Base-by-base conservation (phyloP, 2,797 vertebrate species). In the Girardinus metallicus region DNA sequence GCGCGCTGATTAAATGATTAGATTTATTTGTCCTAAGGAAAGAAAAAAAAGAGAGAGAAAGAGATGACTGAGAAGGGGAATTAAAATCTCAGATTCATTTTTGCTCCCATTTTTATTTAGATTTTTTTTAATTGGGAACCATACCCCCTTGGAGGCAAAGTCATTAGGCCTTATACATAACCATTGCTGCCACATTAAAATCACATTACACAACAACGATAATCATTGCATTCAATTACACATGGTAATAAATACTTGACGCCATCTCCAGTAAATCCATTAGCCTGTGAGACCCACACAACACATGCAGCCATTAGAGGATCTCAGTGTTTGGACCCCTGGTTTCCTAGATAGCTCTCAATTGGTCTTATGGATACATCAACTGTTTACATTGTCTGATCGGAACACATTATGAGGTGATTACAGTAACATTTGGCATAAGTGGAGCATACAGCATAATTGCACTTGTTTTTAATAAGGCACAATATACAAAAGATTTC, bases 181-280 rank as follows among this genome's bases (percentile, higher is more conserved):
- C 95, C 95, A 96, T 96, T 81, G 92, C 92, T 91, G 93, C 93
- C 93, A 93, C 95, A 96, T 96, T 96, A 96, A 96, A 96, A 96
- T 96, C 96, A 93, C 95, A 96, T 96, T 96, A 96, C 95, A 96
- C 95, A 96, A 96, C 95, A 96, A 96, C 94, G 88, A 96, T 96
- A 96, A 96, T 96, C 95, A 96, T 96, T 95, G 94, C 95, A 95
- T 96, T 96, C 95, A 96, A 96, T 96, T 96, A 96, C 94, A 96
- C 93, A 89, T 94, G 94, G 95, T 95, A 96, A 96, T 95, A 96
- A 96, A 96, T 96, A 95, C 94, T 92, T 90, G 73, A 93, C 90
- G 86, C 93, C 93, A 95, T 95, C 95, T 95, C 93, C 91, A 94
- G 93, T 95, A 95, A 95, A 96, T 96, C 95, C 95, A 96, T 96